Evolutionary conservation across 2,113 vertebrate species (phyloP), one percentile per base, ranked within the genome.

Genomic region (Pterocles orientalis): DNA sequence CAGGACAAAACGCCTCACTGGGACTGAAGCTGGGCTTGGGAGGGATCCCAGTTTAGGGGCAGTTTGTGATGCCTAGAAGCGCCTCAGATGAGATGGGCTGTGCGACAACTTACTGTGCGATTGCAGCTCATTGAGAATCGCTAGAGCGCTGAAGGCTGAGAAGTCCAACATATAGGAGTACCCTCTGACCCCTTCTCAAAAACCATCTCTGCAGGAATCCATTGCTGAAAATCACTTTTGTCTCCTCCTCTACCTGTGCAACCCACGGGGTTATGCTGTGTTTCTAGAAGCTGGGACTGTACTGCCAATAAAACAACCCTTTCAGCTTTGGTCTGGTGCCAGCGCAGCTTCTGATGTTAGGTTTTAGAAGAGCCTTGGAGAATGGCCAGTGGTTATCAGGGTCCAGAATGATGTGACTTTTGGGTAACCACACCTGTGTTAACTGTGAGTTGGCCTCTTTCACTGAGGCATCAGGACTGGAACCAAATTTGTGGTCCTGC

Each of bases 121-220:
- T 45, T 78, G 41, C 90, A 56, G 57, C 28, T 82, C 48, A 12
- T 45, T 88, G 73, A 61, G 81, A 77, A 79, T 56, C 60, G 78
- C 61, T 93, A 82, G n/a, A 82, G 65, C 10, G 9, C 92, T 72
- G 83, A 92, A 95, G 68, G 79, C 92, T 93, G 70, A 86, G 43
- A 76, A 86, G 47, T 82, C 69, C 58, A 66, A 9, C 0, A 0
- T 71, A n/a, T 62, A 56, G 82, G 64, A 90, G 83, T 56, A 62
- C 48, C 65, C 69, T 86, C 81, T 88, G 51, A 12, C 43, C 47
- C 18, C n/a, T 68, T 68, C 70, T 41, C 65, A 61, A 28, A 70
- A 82, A 28, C 9, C n/a, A 57, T 36, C 72, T 92, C 90, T 92
- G 65, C 24, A 73, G 57, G 43, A 87, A 25, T 81, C 45, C 29